Conservation (phyloP, 2,113 vertebrate species). For the Acrocephalus arundinaceus region DNA sequence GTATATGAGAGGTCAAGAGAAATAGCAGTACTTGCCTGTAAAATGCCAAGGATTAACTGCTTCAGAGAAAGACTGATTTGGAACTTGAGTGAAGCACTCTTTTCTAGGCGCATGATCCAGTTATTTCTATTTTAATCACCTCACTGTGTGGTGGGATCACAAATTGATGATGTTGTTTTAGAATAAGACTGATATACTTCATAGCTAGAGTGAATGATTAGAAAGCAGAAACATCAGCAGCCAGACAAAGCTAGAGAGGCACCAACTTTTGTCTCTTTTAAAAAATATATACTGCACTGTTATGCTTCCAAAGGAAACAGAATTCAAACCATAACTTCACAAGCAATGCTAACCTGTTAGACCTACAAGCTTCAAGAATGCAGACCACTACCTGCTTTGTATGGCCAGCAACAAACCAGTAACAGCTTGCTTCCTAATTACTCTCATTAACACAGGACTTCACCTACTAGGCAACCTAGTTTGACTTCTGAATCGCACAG, state of each 20-base stretch:
- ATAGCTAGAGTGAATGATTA: not conserved
- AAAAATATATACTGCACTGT: not conserved
- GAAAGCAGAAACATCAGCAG: not conserved
- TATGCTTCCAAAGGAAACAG: not conserved
- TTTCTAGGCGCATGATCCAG: not conserved
- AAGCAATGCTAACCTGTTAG: not conserved
- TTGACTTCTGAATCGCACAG: not conserved
- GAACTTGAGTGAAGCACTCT: slow-evolving; percentile 22
- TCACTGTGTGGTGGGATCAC: not conserved
- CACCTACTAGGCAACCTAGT: not conserved
- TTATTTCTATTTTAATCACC: not conserved
- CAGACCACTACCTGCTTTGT: not conserved
- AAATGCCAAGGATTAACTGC: slow-evolving; percentile 60
- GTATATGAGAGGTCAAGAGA: slow-evolving; percentile 36
- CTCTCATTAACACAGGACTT: not conserved
- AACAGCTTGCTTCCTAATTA: not conserved
- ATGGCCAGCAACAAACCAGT: not conserved
- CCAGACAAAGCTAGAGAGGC: not conserved
- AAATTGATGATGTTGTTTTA: not conserved
- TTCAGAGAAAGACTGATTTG: slow-evolving; percentile 44
- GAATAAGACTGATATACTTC: not conserved
- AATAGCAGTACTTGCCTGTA: slow-evolving; percentile 13
- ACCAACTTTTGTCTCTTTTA: not conserved
- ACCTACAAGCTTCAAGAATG: not conserved
- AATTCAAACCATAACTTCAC: not conserved